These are phyloP conservation scores for Drosophila subpulchrella DNA, from an alignment of 1,140 invertebrate species.

Conservation along the genomic window DNA sequence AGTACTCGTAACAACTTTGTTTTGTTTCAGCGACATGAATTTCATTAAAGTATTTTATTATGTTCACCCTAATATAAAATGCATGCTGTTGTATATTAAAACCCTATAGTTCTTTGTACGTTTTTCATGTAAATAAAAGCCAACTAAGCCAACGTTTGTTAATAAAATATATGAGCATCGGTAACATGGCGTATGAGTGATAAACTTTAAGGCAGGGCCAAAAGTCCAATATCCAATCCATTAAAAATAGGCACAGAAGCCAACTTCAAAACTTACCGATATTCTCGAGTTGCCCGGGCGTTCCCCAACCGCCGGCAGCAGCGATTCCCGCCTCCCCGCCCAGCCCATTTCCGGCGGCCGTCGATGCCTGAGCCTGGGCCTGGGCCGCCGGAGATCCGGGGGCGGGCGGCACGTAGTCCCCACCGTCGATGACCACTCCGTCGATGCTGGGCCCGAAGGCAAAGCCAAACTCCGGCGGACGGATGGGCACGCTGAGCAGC, in stretches of 20 bases:
- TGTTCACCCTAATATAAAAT: no score
- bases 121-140: no score
- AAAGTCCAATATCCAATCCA: neutral
- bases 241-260: neutral
- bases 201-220: neutral
- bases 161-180: no score
- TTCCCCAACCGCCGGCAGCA: conserved; percentile 82
- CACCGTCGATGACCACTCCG: conserved; percentile 89
- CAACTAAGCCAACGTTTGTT: no score
- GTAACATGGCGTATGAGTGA: neutral
- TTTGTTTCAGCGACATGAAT: no score
- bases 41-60: no score
- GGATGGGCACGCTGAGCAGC: conserved; percentile 90
- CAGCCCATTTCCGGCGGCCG: conserved; percentile 69
- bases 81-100: no score
- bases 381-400: conserved; percentile 72
- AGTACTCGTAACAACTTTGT: no score
- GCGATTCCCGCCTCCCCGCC: conserved; percentile 80
- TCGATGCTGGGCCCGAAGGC: conserved; percentile 96
- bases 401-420: conserved; percentile 77
- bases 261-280: conserved; percentile 53
- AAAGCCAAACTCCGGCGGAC: conserved; percentile 92
- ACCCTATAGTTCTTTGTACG: no score
- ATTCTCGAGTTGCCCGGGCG: conserved; percentile 78
- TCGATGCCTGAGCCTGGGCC: conserved; percentile 72